Percentiles rank a stretch among this genome's conserved stretches.
Evolutionary conservation across 92 coral and sea anemone genomes (phyloP).

Genomic region (Epizoanthus scotinus): DNA sequence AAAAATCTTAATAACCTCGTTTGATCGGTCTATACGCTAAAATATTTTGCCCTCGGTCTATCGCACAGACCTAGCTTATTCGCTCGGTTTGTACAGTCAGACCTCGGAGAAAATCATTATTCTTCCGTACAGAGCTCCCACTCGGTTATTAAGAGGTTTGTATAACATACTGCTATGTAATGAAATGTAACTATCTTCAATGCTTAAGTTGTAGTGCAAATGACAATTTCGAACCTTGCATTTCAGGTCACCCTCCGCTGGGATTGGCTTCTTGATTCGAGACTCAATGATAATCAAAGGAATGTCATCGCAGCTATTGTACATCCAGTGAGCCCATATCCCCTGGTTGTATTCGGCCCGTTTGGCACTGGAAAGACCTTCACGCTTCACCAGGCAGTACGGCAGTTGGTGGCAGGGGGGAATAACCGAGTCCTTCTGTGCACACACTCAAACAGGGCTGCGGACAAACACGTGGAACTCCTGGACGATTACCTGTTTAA

Average conservation of each 20-base stretch:
- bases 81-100: too few species aligned
- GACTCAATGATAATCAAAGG: slow-evolving; percentile 60
- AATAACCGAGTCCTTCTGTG: slow-evolving; percentile 81
- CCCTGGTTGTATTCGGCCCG: slow-evolving; percentile 94
- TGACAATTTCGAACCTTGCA: too few species aligned
- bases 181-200: too few species aligned
- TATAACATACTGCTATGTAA: too few species aligned
- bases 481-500: slow-evolving; percentile 61
- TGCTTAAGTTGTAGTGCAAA: too few species aligned
- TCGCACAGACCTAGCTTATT: too few species aligned
- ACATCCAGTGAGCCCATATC: slow-evolving; percentile 56
- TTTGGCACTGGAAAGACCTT: slow-evolving; percentile 98
- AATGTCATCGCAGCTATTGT: slow-evolving; percentile 64
- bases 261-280: slow-evolving; percentile 52
- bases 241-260: slow-evolving; percentile 7
- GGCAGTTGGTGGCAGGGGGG: slow-evolving; percentile 62
- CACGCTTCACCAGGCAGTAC: slow-evolving; percentile 78
- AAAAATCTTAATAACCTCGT: too few species aligned
- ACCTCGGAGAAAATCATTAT: too few species aligned
- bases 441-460: slow-evolving; percentile 93
- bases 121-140: too few species aligned
- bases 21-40: too few species aligned
- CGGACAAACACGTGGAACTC: slow-evolving; percentile 84
- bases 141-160: too few species aligned
- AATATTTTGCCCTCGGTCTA: too few species aligned